Evolutionary conservation across 2,113 vertebrate genomes (phyloP).

Genomic region (Oriolus oriolus): DNA sequence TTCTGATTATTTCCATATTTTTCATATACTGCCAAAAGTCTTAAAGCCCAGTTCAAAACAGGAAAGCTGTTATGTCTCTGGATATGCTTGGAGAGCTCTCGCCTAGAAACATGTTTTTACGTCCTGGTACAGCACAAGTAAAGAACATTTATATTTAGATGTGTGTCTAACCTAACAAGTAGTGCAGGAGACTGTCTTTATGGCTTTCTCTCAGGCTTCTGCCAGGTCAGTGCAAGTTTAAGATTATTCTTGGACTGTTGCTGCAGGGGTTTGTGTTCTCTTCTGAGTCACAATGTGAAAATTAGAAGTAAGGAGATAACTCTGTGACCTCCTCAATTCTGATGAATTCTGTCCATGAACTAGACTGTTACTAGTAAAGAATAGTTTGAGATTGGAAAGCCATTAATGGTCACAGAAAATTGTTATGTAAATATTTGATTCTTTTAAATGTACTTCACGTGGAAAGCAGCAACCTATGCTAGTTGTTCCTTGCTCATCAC

Average conservation of each 20-base stretch:
- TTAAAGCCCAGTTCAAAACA: slow-evolving; percentile 24
- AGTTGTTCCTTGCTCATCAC: neutral
- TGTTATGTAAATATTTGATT: neutral
- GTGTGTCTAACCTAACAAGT: neutral
- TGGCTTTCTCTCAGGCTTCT: neutral
- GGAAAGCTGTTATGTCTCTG: slow-evolving; percentile 18
- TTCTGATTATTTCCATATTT: slow-evolving; percentile 61
- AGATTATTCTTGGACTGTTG: neutral
- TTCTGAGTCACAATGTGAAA: neutral
- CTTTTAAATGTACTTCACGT: neutral
- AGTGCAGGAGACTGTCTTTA: neutral
- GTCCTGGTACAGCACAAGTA: neutral
- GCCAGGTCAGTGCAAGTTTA: neutral
- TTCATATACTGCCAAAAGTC: slow-evolving; percentile 40
- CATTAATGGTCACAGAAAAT: neutral
- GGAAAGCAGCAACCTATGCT: neutral
- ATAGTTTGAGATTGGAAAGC: neutral
- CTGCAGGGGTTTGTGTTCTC: neutral
- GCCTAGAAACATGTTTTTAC: slow-evolving; percentile 6
- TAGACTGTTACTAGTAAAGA: neutral
- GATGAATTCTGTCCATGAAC: neutral
- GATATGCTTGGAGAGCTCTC: neutral
- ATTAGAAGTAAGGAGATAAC: neutral
- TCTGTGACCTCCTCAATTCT: neutral
- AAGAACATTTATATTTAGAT: slow-evolving; percentile 32